Percentiles rank a stretch among this genome's conserved stretches.
phyloP scores from a whole-genome alignment of 2,888 invertebrate species.

The Tetranychus piercei region DNA sequence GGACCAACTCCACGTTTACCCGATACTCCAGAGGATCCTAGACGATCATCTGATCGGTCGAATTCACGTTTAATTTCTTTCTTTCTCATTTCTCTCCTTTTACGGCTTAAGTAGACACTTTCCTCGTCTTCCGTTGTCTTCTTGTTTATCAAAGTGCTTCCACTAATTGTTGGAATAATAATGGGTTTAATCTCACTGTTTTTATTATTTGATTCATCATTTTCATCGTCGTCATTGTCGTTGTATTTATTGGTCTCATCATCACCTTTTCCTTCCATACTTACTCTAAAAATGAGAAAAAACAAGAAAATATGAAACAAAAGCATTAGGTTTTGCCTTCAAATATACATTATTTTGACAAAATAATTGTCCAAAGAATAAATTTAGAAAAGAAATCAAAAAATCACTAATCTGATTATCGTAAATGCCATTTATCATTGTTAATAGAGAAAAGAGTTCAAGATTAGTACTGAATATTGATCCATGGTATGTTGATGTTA shows the following conservation, averaged over 20 bases:
- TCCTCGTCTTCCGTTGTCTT: constrained; percentile 3
- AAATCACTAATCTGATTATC: no score
- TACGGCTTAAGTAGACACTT: constrained; percentile 20
- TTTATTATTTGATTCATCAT: neutral
- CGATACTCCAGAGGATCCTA: neutral
- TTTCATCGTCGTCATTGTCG: neutral
- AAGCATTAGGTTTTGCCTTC: neutral
- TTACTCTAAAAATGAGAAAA: neutral
- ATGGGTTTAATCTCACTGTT: neutral
- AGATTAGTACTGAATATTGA: no score
- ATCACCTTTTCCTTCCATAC: neutral
- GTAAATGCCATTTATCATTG: no score
- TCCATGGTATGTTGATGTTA: no score
- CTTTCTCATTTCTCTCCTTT: constrained; percentile 34
- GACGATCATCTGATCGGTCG: constrained; percentile 31
- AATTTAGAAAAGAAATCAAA: no score
- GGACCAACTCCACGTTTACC: neutral
- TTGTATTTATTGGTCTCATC: neutral
- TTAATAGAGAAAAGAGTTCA: no score
- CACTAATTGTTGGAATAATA: constrained; percentile 7
- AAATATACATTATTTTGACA: no score
- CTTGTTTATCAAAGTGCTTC: neutral
- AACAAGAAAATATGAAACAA: neutral
- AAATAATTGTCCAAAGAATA: no score
- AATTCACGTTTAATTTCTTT: constrained; percentile 34